Conservation (phyloP, 2,113 vertebrate species). For the Rissa tridactyla region DNA sequence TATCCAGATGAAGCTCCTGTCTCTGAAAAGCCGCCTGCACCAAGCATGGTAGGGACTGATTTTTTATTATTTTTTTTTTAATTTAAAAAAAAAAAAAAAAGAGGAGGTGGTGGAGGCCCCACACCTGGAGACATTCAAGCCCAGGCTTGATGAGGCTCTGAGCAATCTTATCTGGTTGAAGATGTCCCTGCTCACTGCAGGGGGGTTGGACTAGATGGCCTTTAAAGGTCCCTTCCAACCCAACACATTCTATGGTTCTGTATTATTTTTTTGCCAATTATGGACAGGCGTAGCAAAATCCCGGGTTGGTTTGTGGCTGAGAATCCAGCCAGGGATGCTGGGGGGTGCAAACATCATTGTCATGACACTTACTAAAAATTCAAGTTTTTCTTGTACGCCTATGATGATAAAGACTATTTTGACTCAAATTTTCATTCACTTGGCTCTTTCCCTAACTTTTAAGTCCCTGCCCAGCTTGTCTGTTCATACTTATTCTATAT, state of each 20-base stretch:
- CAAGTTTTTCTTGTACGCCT: background rate
- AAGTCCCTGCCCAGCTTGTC: background rate
- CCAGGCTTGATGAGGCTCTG: too few species aligned
- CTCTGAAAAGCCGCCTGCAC: background rate
- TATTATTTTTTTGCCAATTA: background rate
- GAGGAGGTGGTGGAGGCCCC: too few species aligned
- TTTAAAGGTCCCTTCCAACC: too few species aligned
- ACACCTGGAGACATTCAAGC: too few species aligned
- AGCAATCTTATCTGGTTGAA: too few species aligned
- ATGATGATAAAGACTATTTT: background rate
- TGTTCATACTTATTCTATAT: background rate
- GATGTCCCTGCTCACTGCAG: too few species aligned
- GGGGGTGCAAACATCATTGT: rapidly evolving
- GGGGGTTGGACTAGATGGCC: too few species aligned
- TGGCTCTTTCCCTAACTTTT: background rate
- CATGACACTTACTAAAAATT: too few species aligned
- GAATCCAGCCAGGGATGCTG: too few species aligned
- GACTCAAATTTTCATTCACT: background rate
- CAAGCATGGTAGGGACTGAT: background rate
- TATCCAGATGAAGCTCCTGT: background rate
- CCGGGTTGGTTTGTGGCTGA: too few species aligned
- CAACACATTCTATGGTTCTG: too few species aligned
- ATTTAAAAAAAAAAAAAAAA: background rate
- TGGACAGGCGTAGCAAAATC: too few species aligned
- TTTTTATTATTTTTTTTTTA: background rate